These are phyloP conservation scores for Ammospiza caudacuta DNA, from an alignment of 2,113 vertebrate genomes.

Conservation along the genomic window DNA sequence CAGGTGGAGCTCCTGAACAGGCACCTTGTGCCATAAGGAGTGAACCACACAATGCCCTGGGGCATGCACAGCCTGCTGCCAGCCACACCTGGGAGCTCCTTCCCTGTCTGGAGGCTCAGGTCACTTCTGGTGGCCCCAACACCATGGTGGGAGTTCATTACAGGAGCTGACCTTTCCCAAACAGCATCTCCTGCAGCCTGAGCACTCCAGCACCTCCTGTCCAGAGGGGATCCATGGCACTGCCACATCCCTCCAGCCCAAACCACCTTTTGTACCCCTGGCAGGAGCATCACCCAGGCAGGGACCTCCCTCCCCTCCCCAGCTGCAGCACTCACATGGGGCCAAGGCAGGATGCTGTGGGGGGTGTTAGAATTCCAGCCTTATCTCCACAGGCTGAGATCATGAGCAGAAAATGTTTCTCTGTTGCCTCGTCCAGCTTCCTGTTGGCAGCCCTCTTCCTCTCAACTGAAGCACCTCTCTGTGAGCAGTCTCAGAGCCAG, in stretches of 20 bases:
- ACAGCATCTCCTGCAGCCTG: neutral
- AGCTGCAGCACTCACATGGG: neutral
- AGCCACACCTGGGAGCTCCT: neutral
- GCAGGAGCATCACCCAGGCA: neutral
- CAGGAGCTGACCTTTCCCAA: neutral
- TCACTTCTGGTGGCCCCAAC: neutral
- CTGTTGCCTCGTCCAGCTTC: slow-evolving; percentile 36
- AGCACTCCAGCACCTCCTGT: neutral
- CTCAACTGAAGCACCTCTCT: neutral
- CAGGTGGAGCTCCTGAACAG: neutral
- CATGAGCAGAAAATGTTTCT: slow-evolving; percentile 23
- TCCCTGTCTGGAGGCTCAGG: neutral
- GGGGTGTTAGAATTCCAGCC: slow-evolving; percentile 23
- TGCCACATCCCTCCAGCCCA: neutral
- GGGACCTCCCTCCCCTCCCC: neutral
- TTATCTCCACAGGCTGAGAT: slow-evolving; percentile 56
- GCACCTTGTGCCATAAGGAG: fast-evolving
- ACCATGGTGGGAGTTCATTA: neutral
- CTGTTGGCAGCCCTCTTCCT: slow-evolving; percentile 3
- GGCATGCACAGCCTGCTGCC: neutral
- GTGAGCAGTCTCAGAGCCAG: neutral
- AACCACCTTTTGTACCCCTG: neutral
- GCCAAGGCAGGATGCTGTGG: slow-evolving; percentile 4
- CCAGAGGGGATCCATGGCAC: neutral
- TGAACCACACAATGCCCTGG: fast-evolving